Evolutionary conservation across 2,888 invertebrate species (phyloP).

Genomic region (Electrophaes corylata): DNA sequence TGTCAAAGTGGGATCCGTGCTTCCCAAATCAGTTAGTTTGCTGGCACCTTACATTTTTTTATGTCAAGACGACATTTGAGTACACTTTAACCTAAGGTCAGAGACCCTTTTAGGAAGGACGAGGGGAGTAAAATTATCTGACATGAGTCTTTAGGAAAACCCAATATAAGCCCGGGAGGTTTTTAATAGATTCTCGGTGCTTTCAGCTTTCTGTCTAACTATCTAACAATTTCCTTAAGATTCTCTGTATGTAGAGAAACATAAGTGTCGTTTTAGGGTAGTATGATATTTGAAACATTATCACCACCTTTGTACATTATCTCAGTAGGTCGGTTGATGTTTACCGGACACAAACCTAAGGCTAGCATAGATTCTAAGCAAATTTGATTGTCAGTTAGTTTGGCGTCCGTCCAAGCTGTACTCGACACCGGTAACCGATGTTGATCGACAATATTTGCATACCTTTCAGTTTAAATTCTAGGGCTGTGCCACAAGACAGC

Average conservation of each 20-base stretch:
- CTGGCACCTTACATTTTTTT: neutral
- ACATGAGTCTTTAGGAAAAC: neutral
- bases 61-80: neutral
- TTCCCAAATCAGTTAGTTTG: neutral
- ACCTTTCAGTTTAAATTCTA: constrained; percentile 8
- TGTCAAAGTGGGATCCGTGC: neutral
- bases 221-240: neutral
- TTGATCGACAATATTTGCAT: constrained; percentile 21
- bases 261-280: neutral
- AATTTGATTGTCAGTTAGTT: constrained; percentile 9
- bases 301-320: neutral
- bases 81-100: neutral
- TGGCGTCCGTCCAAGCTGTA: constrained; percentile 18
- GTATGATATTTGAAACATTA: neutral
- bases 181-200: neutral
- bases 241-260: neutral
- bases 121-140: neutral
- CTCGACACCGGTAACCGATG: constrained; percentile 7
- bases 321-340: neutral
- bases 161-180: neutral
- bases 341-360: neutral
- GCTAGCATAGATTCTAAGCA: constrained; percentile 2
- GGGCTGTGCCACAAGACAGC: neutral
- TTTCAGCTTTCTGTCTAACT: neutral
- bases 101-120: neutral